These are phyloP conservation scores for Cyrtodaria siliqua DNA, from an alignment of 2,888 invertebrate genomes.

Conservation along the genomic window DNA sequence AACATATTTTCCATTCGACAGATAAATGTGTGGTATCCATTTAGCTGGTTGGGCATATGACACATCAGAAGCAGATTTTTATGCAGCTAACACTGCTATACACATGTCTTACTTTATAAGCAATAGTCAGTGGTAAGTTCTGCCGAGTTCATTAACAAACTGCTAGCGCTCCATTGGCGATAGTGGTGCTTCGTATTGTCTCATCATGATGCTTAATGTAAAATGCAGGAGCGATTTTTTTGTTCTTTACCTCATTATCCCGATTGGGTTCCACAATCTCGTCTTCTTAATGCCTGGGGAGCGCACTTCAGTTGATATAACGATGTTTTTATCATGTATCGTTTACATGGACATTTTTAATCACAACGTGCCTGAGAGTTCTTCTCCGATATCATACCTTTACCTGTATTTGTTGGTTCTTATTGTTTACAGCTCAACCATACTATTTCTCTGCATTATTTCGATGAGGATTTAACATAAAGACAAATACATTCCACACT, in stretches of 20 bases:
- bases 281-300: slow-evolving; percentile 60
- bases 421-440: slow-evolving; percentile 34
- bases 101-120: not conserved
- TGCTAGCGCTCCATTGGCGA: too few species aligned
- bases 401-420: slow-evolving; percentile 51
- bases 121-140: slow-evolving; percentile 34
- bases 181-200: too few species aligned
- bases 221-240: slow-evolving; percentile 31
- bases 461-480: slow-evolving; percentile 42
- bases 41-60: slow-evolving; percentile 3
- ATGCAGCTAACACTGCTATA: not conserved
- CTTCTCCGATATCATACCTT: slow-evolving; percentile 44
- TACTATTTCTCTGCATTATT: slow-evolving; percentile 32
- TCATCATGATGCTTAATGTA: too few species aligned
- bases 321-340: slow-evolving; percentile 49
- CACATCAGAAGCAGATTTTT: not conserved
- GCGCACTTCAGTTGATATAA: slow-evolving; percentile 46
- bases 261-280: slow-evolving; percentile 44
- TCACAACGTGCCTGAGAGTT: slow-evolving; percentile 51
- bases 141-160: not conserved
- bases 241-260: slow-evolving; percentile 45
- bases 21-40: slow-evolving; percentile 23
- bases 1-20: slow-evolving; percentile 49
- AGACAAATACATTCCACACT: slow-evolving; percentile 12
- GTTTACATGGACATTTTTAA: slow-evolving; percentile 59